These are phyloP conservation scores for Trachythela sp. DNA, from an alignment of 64 coral and sea anemone genomes.

Conservation along the genomic window DNA sequence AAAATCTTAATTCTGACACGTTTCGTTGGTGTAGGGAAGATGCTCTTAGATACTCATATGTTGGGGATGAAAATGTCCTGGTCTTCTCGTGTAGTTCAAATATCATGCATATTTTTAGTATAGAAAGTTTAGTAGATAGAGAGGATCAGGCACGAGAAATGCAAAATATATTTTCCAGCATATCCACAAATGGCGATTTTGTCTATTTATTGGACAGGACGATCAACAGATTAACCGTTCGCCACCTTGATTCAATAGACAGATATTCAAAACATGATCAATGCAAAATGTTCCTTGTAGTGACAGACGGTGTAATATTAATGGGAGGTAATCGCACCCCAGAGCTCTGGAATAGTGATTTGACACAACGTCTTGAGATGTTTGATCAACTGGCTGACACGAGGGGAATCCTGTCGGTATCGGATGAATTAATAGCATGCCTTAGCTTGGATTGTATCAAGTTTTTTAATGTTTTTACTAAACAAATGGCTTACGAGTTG, in stretches of 20 bases:
- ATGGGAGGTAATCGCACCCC: not conserved
- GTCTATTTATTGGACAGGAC: not conserved
- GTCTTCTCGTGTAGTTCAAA: no score
- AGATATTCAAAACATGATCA: not conserved
- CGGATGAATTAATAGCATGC: not conserved
- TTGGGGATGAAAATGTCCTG: not conserved
- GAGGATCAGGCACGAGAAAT: not conserved
- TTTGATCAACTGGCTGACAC: not conserved
- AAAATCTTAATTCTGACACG: not conserved
- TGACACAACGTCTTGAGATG: not conserved
- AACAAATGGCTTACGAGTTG: not conserved
- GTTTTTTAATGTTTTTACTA: not conserved
- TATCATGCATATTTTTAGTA: not conserved
- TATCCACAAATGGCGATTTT: not conserved
- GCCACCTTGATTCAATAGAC: not conserved
- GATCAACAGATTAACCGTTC: not conserved
- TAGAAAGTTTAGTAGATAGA: not conserved
- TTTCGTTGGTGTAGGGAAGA: not conserved
- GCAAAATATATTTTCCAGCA: not conserved
- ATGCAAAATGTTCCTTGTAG: not conserved
- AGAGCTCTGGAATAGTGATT: not conserved
- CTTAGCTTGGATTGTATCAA: not conserved
- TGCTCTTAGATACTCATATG: not conserved
- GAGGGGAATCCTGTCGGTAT: not conserved
- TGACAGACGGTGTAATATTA: not conserved